Evolutionary conservation across 2,113 vertebrate genomes (phyloP), one percentile per base, ranked within the genome.

Genomic region (Xenopus laevis): DNA sequence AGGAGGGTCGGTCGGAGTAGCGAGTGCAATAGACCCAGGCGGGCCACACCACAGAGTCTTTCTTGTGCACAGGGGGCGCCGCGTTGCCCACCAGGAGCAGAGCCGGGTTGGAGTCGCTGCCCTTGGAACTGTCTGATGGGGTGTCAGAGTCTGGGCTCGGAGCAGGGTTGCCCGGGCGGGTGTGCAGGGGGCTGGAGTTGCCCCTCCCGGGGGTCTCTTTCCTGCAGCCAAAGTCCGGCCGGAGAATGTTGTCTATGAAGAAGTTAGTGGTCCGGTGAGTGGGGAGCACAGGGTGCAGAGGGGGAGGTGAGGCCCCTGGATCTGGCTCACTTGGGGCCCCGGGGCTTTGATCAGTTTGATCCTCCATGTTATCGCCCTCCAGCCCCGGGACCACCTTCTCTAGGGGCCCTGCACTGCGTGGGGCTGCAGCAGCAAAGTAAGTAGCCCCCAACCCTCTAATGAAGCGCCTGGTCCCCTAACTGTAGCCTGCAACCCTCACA

Each of bases 21-120:
- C 96, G 92, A 13, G 96, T 98, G 82, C 96, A 98, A 90, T 98
- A 98, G 71, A 98, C 96, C 96, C 96, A 98, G 71, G 96, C 96
- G 81, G 96, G 96, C 96, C 95, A 98, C 53, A 97, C 86, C 73
- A 98, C 81, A 71, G 93, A 92, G 65, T 98, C 95, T 77, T 91
- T 86, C 64, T 91, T 80, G 65, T 89, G 77, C 60, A 89, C 80
- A 12, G 92, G 85, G 72, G 87, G 87, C 68, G 85, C 92, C 84
- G 85, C 85, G 74, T 92, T 93, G 62, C 91, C 93, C 91, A 94
- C 85, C 64, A 94, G 92, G 80, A 93, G 81, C 69, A 92, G 88
- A 68, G 93, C 90, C 0, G 94, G 88, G 82, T 90, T 89, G 77
- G 91, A 87, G 82, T 91, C 93, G 82, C 95, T 94, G 20, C 91